A percentile compares a stretch with the other conserved stretches of the same genome.
Conservation (phyloP, 23 tunicate genomes). For the Ascidia mentula region DNA sequence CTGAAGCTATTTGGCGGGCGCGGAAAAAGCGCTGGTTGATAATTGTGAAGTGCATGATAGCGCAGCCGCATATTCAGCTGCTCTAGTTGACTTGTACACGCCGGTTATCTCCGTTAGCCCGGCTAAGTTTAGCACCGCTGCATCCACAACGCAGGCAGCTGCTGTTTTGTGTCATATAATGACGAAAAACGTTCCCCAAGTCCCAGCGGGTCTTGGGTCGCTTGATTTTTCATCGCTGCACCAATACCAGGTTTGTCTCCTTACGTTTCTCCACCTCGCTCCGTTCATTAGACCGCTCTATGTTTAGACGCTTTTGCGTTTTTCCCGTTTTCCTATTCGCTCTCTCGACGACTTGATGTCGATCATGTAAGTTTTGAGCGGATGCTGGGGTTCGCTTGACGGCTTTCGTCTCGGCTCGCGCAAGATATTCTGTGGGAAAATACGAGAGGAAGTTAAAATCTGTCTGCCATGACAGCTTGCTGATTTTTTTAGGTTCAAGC, state of each 20-base stretch:
- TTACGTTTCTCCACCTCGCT: neutral
- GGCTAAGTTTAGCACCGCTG: neutral
- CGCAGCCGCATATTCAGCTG: neutral
- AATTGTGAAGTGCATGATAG: neutral
- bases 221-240: conserved; percentile 7
- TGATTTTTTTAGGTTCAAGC: too few relatives aligned
- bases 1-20: neutral
- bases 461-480: too few relatives aligned
- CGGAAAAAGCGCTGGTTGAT: neutral
- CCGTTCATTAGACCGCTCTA: too few relatives aligned
- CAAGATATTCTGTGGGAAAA: too few relatives aligned
- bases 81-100: neutral
- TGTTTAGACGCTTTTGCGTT: neutral
- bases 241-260: neutral
- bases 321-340: neutral
- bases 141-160: neutral
- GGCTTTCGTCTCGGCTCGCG: neutral
- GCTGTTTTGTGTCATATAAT: neutral
- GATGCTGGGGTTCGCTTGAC: neutral
- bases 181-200: conserved; percentile 1
- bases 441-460: too few relatives aligned
- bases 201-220: neutral
- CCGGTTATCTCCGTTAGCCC: neutral
- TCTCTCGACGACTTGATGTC: neutral
- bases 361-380: neutral